Evolutionary conservation across 1,140 invertebrate genomes (phyloP).

Genomic region (Armadillidium nasatum): DNA sequence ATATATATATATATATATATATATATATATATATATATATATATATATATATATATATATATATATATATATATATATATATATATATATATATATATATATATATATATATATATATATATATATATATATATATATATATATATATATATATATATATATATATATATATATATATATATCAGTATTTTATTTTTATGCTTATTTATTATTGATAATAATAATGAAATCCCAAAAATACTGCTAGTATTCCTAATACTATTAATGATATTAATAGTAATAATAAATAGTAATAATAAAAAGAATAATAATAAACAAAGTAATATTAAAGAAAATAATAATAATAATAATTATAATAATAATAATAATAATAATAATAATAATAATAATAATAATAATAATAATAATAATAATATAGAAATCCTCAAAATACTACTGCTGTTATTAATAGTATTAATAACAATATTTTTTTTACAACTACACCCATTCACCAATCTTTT

Average conservation of each 20-base stretch:
- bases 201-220: no score
- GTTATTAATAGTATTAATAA: no score
- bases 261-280: no score
- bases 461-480: no score
- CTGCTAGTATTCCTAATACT: no score
- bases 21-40: conserved; percentile 1
- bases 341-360: neutral
- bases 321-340: neutral
- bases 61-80: conserved; percentile 5
- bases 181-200: no score
- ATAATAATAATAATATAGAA: neutral
- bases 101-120: conserved; percentile 10
- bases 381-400: neutral
- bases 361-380: neutral
- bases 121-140: conserved; percentile 11
- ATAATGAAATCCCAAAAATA: no score
- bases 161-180: conserved; percentile 4
- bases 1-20: neutral
- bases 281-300: no score
- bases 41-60: conserved; percentile 13
- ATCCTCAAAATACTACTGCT: no score
- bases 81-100: neutral
- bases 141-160: conserved; percentile 15
- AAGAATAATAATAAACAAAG: no score
- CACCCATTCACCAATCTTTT: no score